These are phyloP conservation scores for Cyprinodon brontotheroides DNA, from an alignment of 2,113 vertebrate species.

Conservation along the genomic window DNA sequence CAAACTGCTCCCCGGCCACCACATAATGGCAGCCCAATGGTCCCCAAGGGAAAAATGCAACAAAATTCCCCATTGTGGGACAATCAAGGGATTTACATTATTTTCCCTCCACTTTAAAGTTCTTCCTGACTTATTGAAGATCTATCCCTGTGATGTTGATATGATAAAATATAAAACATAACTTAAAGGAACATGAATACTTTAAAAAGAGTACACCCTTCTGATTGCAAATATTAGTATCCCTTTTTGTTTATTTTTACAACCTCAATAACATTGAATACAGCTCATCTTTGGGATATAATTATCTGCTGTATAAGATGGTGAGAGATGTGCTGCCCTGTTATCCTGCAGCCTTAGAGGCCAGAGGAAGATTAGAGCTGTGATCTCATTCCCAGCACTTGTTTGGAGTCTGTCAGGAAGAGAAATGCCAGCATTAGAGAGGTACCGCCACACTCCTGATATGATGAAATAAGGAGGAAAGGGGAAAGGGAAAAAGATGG, in stretches of 20 bases:
- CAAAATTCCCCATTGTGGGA: no score
- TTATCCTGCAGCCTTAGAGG: conserved; percentile 90
- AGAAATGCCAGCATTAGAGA: conserved; percentile 99
- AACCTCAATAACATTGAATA: background rate
- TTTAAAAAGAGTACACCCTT: background rate
- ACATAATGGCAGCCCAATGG: no score
- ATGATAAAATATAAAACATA: background rate
- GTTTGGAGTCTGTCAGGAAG: conserved; percentile 99
- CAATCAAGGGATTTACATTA: background rate
- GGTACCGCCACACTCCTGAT: conserved; percentile 96
- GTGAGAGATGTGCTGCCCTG: conserved; percentile 85
- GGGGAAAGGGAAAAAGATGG: conserved; percentile 71
- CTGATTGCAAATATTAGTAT: background rate
- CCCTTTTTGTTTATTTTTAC: background rate
- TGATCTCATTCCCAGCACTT: conserved; percentile 98
- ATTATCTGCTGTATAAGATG: conserved; percentile 90
- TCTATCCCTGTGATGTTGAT: background rate
- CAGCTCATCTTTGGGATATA: conserved; percentile 83
- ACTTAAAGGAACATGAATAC: background rate
- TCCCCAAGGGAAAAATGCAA: no score
- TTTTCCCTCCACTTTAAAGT: background rate
- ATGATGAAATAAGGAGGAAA: conserved; percentile 97
- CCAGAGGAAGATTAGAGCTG: conserved; percentile 97
- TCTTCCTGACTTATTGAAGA: background rate
- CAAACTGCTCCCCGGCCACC: no score